Base-by-base conservation (phyloP, 2,888 invertebrate species). In the Acleris literana region DNA sequence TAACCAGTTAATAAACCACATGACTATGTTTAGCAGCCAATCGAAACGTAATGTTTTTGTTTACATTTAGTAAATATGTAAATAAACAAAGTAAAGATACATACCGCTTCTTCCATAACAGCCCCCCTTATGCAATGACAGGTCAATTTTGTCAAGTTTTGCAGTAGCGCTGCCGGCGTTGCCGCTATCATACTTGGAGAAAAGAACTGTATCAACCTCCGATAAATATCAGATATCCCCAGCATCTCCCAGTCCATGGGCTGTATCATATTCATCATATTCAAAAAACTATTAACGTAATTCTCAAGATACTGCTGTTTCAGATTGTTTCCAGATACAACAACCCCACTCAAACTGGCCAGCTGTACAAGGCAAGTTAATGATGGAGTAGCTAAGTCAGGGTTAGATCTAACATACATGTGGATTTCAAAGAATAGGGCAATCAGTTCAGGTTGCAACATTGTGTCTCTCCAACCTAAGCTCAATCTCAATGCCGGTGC, bases 391-490 rank as follows among this genome's bases (percentile, higher is more conserved):
- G 96, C 94, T 74, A 97, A 90, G 53, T 96, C 95, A 22, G 95
- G 95, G 79, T 95, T 94, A 53, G 94, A 94, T 55, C 97, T 93
- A 5, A 97, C 95, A 89, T 96, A 96, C 93, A 96, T 95, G 85
- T 97, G 97, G 44, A 96, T 92, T 81, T 95, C 95, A 81, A 97
- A 97, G 89, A 97, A 96, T 48, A 97, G 84, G n/a, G 95, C 93
- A 56, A 97, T 84, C 17, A 97, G 89, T 70, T 94, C 94, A 3
- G 96, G 95, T 77, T 96, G 95, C 71, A 97, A 90, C 71, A 98
- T 94, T 0, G 96, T 94, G 69, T 96, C 96, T 66, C 94, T 92
- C 98, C 98, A 98, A 72, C 85, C 86, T 17, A 94, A 60, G 95
- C 94, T 79, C 93, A 92, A 93, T 18, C 97, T 92, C 56, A 96